Percentiles rank a stretch among this genome's conserved stretches.
Conservation (phyloP, 2,113 vertebrate species). For the Zosterops borbonicus region DNA sequence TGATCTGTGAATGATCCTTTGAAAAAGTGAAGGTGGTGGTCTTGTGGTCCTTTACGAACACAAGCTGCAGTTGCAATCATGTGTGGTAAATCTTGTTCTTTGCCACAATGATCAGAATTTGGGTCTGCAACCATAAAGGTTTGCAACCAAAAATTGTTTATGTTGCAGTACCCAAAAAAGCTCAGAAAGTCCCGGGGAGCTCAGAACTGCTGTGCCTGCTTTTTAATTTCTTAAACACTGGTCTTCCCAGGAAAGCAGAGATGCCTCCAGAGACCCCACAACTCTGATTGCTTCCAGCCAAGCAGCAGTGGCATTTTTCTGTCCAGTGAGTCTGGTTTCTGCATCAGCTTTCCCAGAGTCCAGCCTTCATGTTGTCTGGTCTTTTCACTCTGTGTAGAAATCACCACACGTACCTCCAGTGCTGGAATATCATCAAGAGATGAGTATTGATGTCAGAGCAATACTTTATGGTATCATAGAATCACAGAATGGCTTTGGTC, state of each 20-base stretch:
- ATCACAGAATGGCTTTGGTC: not conserved
- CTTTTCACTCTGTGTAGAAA: not conserved
- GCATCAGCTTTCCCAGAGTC: constrained; percentile 1
- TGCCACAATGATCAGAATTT: not conserved
- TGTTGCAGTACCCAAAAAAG: not conserved
- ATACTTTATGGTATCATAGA: not conserved
- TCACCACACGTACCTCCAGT: accelerated
- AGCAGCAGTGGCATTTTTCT: not conserved
- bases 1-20: not conserved
- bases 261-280: not conserved
- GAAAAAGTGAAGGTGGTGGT: not conserved
- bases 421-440: not conserved
- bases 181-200: not conserved
- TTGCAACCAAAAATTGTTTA: not conserved
- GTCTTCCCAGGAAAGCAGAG: constrained; percentile 33
- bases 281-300: constrained; percentile 15
- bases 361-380: not conserved
- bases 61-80: accelerated
- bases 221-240: not conserved
- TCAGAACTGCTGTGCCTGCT: not conserved
- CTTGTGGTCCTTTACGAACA: not conserved
- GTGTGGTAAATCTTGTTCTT: not conserved
- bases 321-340: constrained; percentile 2
- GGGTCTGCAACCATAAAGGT: not conserved
- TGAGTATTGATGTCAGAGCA: not conserved